Evolutionary conservation across 2,113 vertebrate species (phyloP), one percentile per base, ranked within the genome.

Genomic region (Microtus ochrogaster): DNA sequence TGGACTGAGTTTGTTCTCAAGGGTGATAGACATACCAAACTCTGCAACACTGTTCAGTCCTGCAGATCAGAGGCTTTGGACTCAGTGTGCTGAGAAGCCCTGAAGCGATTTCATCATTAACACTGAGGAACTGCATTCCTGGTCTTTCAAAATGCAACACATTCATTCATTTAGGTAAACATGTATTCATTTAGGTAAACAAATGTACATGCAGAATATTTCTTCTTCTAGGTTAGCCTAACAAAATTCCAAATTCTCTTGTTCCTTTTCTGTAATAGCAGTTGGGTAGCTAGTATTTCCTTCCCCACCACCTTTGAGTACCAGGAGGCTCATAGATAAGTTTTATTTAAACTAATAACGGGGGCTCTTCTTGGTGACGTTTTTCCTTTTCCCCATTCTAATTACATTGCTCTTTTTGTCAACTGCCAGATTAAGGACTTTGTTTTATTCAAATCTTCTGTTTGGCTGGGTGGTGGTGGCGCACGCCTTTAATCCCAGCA

Each of bases 381-480:
- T 81, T 85, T 66, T 61, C 7, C 44, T 66, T 66, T 22, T 5
- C 14, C n/a, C 10, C 44, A 61, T 63, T 61, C 77, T 91, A 82
- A 73, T 92, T 82, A 92, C 41, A 81, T 81, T 55, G 47, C 7
- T 33, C 12, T 92, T 88, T 6, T 26, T 47, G 24, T 92, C 84
- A 81, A 28, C 70, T 91, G 4, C 89, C 41, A 36, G 30, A 47
- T 47, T 49, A 89, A 96, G 30, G 11, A 36, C 74, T 90, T 91
- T 94, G 84, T 94, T 86, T 41, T 91, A 79, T 87, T 84, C 74
- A 72, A 39, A 19, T 88, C 8, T 89, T 76, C 93, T 93, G n/a
- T 73, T 94, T 94, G 89, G n/a, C n/a, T n/a, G n/a, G n/a, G n/a
- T n/a, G n/a, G n/a, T n/a, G n/a, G n/a, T n/a, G n/a, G n/a, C n/a